A percentile compares a stretch with the other conserved stretches of the same genome.
Conservation (phyloP, 2,888 invertebrate genomes). For the Ecliptopera silaceata region DNA sequence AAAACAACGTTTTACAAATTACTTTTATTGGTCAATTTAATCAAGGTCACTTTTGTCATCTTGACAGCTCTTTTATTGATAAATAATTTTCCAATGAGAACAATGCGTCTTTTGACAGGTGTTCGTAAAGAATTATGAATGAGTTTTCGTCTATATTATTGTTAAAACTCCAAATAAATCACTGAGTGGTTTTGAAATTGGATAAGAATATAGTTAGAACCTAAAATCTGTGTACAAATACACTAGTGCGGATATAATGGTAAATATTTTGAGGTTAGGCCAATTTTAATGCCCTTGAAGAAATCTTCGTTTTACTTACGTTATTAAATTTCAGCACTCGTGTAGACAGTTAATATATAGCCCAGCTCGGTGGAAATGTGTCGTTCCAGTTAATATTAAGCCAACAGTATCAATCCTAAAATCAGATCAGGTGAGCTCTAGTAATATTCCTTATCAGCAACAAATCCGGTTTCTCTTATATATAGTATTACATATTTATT, state of each 20-base stretch:
- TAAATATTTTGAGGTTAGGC: conserved; percentile 57
- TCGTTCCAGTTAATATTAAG: conserved; percentile 65
- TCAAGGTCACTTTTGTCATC: background rate
- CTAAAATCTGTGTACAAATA: conserved; percentile 6
- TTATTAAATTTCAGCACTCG: conserved; percentile 66
- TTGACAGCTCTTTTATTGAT: conserved; percentile 1
- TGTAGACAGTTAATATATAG: conserved; percentile 74
- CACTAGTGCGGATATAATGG: conserved; percentile 48
- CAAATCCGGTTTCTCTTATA: background rate
- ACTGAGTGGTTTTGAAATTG: conserved; percentile 21
- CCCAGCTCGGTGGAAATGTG: conserved; percentile 75
- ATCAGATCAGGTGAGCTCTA: conserved; percentile 63
- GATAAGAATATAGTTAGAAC: conserved; percentile 9
- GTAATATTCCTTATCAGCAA: background rate
- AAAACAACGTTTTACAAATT: too few species aligned
- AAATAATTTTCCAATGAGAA: conserved; percentile 2
- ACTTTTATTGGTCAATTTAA: background rate
- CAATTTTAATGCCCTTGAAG: conserved; percentile 57
- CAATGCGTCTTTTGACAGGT: conserved; percentile 52
- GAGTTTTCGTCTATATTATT: conserved; percentile 54
- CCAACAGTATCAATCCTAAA: conserved; percentile 54
- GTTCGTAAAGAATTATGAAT: conserved; percentile 58
- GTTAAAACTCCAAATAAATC: conserved; percentile 46
- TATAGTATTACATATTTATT: background rate
- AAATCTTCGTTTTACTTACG: conserved; percentile 35